Evolutionary conservation across 2,797 vertebrate species (phyloP).

Genomic region (Lacerta agilis): DNA sequence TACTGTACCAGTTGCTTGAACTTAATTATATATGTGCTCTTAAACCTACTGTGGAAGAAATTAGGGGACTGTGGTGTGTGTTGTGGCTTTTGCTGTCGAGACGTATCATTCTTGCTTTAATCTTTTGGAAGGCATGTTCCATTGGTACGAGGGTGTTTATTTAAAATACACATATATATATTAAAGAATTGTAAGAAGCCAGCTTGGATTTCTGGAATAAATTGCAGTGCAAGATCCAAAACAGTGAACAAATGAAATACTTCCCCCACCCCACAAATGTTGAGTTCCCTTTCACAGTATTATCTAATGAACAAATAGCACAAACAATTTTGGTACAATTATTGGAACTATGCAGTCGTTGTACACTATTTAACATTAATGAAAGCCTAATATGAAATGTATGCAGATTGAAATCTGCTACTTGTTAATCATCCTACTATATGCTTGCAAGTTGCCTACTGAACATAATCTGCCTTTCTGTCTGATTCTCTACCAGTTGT

Average conservation of each 20-base stretch:
- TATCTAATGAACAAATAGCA: background rate
- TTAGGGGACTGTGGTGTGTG: background rate
- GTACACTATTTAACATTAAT: background rate
- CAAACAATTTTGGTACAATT: background rate
- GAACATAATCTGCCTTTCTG: background rate
- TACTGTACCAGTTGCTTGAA: conserved; percentile 55
- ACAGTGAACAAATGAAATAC: background rate
- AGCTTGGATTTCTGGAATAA: conserved; percentile 6
- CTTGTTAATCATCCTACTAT: background rate
- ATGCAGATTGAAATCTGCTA: background rate
- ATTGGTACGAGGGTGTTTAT: background rate
- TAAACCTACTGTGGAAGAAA: conserved; percentile 35
- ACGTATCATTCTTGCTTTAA: rapidly evolving
- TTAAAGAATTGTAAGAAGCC: background rate
- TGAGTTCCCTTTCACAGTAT: background rate
- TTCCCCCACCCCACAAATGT: background rate
- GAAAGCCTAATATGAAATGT: background rate
- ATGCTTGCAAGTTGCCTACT: background rate
- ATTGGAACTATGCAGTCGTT: background rate
- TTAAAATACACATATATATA: too few relatives aligned
- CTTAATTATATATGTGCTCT: conserved; percentile 60
- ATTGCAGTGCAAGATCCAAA: background rate
- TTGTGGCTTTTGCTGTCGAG: conserved; percentile 11
- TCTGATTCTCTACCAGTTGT: background rate
- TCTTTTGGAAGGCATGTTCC: background rate